A percentile compares a stretch with the other conserved stretches of the same genome.
Conservation (phyloP, 2,888 invertebrate species). For the Sinhomidia bicolor region DNA sequence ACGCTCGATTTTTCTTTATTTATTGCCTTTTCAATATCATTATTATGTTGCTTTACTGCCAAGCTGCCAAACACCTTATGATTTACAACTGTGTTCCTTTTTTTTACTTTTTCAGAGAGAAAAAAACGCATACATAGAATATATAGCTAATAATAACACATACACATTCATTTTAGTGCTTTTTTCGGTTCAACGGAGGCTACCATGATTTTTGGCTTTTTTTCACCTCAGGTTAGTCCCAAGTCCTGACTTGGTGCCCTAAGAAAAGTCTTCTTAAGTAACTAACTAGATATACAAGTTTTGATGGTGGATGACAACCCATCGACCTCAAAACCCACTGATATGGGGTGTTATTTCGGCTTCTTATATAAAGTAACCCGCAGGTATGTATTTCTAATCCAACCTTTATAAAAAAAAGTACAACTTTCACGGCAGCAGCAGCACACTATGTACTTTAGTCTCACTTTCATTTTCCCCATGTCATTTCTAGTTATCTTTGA, state of each 20-base stretch:
- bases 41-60: not conserved
- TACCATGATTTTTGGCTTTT: not conserved
- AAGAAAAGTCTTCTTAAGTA: constrained; percentile 24
- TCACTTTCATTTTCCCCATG: not conserved
- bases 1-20: not conserved
- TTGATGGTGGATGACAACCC: constrained; percentile 14
- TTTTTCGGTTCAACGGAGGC: not conserved
- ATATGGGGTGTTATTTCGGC: not conserved
- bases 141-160: not conserved
- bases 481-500: constrained; percentile 32
- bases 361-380: constrained; percentile 5
- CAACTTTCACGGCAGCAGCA: not conserved
- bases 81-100: constrained; percentile 8
- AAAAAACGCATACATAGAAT: not conserved
- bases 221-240: not conserved
- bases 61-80: not conserved
- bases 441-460: not conserved
- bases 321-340: constrained; percentile 62
- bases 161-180: too few relatives aligned
- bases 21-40: not conserved
- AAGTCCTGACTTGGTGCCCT: not conserved
- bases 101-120: not conserved
- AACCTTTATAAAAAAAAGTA: not conserved
- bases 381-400: not conserved
- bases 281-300: not conserved